These are phyloP conservation scores for Oreotrochilus melanogaster DNA, from an alignment of 2,113 vertebrate genomes.

Conservation along the genomic window DNA sequence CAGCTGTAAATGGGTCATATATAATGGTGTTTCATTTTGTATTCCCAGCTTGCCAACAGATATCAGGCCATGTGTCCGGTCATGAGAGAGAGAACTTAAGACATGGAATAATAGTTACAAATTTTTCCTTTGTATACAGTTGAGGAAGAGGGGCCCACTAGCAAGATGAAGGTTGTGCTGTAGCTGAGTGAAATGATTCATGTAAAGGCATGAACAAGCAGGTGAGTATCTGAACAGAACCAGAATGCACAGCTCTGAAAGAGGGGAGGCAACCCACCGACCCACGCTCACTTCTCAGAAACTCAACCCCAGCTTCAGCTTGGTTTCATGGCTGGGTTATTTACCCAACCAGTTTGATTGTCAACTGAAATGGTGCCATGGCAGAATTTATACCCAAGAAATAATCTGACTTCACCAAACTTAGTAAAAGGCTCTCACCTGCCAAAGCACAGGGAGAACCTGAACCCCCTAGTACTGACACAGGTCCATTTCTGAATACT, in stretches of 20 bases:
- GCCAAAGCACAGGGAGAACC: neutral
- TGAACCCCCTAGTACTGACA: neutral
- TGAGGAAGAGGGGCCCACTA: neutral
- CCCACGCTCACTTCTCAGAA: neutral
- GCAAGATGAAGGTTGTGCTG: neutral
- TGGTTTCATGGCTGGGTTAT: neutral
- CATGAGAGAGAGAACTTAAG: neutral
- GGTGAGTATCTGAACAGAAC: neutral
- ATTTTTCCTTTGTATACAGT: neutral
- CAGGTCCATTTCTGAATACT: neutral
- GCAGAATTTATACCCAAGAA: neutral
- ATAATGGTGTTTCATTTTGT: conserved; percentile 20
- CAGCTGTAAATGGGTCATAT: neutral
- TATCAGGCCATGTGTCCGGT: neutral
- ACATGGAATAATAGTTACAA: neutral
- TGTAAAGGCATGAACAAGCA: neutral
- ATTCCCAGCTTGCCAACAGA: conserved; percentile 21
- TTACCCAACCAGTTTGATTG: neutral
- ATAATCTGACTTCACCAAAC: neutral
- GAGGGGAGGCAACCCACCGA: neutral
- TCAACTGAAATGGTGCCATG: rapidly evolving
- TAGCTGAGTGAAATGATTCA: neutral
- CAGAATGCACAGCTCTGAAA: neutral
- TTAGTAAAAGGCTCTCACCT: neutral
- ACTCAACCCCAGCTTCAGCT: neutral